Conservation (phyloP, 92 coral and sea anemone genomes). For the Ricordea florida region DNA sequence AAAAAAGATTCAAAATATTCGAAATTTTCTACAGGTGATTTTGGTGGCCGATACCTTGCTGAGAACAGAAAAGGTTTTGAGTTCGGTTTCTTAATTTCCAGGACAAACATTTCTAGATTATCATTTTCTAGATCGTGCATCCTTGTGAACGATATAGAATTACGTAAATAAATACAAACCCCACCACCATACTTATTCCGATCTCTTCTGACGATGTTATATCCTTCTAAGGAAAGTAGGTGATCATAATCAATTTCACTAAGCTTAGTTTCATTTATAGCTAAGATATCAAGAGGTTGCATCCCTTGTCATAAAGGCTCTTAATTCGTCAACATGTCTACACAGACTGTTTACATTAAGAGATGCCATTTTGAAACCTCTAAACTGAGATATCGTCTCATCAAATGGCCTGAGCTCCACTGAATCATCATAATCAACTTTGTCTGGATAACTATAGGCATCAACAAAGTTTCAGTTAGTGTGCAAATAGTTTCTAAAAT, state of each 20-base stretch:
- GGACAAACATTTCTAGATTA: background rate
- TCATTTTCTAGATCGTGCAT: background rate
- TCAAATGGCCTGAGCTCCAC: background rate
- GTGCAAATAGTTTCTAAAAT: conserved; percentile 15
- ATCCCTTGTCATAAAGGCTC: too few species aligned
- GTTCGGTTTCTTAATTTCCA: background rate
- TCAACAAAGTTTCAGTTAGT: too few species aligned
- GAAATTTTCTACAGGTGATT: background rate
- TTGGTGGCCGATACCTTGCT: background rate
- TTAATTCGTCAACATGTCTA: too few species aligned
- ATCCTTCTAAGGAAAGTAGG: background rate
- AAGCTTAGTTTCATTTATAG: background rate
- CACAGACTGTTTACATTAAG: background rate
- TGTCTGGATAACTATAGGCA: too few species aligned
- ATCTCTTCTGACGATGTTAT: background rate
- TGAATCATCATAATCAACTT: background rate
- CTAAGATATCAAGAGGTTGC: background rate
- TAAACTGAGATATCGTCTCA: background rate
- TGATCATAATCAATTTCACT: background rate
- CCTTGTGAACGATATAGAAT: background rate
- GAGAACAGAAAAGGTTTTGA: background rate
- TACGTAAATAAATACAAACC: background rate
- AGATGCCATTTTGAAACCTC: conserved; percentile 4
- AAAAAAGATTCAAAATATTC: background rate
- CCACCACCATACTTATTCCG: background rate